These are phyloP conservation scores for Eupeodes latifasciatus DNA, from an alignment of 2,888 invertebrate genomes.

Conservation along the genomic window DNA sequence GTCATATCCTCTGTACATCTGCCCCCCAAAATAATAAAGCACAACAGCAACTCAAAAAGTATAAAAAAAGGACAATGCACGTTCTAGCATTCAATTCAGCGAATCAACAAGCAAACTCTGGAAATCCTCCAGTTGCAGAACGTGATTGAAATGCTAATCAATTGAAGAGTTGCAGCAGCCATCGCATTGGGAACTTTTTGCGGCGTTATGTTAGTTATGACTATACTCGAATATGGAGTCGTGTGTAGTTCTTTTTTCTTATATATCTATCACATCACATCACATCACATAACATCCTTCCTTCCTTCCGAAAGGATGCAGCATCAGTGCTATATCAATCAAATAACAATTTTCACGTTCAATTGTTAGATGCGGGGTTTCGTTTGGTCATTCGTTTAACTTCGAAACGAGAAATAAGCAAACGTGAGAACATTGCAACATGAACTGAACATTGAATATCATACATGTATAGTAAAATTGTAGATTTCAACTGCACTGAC, in stretches of 20 bases:
- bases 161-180: background rate
- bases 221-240: no score
- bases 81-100: slow-evolving; percentile 38
- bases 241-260: background rate
- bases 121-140: slow-evolving; percentile 43
- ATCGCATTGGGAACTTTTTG: slow-evolving; percentile 1
- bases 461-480: no score
- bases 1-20: background rate
- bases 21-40: background rate
- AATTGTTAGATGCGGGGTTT: slow-evolving; percentile 26
- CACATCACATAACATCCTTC: slow-evolving; percentile 2
- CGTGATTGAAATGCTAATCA: slow-evolving; percentile 50
- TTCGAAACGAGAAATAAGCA: background rate
- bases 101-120: slow-evolving; percentile 45
- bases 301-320: slow-evolving; percentile 32
- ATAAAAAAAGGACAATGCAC: background rate
- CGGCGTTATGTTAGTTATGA: background rate
- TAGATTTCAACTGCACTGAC: no score
- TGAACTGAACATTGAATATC: background rate
- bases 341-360: slow-evolving; percentile 49
- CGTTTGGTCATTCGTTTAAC: slow-evolving; percentile 1
- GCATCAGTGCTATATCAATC: slow-evolving; percentile 35
- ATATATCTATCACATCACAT: background rate
- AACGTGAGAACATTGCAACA: slow-evolving; percentile 22
- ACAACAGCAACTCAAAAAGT: background rate